These are phyloP conservation scores for Enteromius afrohamiltoni DNA, from an alignment of 2,797 vertebrate genomes.

Conservation along the genomic window DNA sequence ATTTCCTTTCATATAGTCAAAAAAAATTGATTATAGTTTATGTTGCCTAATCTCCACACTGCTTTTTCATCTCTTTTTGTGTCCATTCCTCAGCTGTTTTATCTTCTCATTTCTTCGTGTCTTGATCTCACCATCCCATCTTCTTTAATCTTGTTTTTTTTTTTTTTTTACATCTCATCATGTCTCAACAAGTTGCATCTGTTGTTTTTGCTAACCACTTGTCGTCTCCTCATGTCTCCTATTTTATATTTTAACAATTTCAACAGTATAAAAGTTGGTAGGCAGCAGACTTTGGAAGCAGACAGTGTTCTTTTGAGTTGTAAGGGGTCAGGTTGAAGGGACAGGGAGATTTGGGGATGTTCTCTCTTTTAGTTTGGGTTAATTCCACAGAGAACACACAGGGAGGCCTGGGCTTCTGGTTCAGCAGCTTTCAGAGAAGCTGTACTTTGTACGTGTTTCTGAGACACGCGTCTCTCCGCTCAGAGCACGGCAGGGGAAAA, in stretches of 20 bases:
- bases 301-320: neutral
- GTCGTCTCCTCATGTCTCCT: neutral
- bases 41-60: neutral
- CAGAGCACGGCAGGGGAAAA: neutral
- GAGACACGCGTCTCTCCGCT: neutral
- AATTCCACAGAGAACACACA: conserved; percentile 30
- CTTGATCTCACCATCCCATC: neutral
- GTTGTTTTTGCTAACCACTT: neutral
- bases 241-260: neutral
- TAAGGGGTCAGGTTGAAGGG: conserved; percentile 4
- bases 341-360: conserved; percentile 4
- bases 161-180: neutral
- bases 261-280: neutral
- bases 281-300: neutral
- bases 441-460: conserved; percentile 26
- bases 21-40: neutral
- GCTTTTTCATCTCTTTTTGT: neutral
- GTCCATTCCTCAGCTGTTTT: neutral
- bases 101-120: neutral
- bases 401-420: conserved; percentile 11
- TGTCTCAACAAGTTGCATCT: neutral
- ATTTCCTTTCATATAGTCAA: neutral
- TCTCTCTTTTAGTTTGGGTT: conserved; percentile 25
- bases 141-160: neutral
- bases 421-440: conserved; percentile 33